Base-by-base conservation (phyloP, 2,888 invertebrate genomes). In the Diarsia brunnea region DNA sequence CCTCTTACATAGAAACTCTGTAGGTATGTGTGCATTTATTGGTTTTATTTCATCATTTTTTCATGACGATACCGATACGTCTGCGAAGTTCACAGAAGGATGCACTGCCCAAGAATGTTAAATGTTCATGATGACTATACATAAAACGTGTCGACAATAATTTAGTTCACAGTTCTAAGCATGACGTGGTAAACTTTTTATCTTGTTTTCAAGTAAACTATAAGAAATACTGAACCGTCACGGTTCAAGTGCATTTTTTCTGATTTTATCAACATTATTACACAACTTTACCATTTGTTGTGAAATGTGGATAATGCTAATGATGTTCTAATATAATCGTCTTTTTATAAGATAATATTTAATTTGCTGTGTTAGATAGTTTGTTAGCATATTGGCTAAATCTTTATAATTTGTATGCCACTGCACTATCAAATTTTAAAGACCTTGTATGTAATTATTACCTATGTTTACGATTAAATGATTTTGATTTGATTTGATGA, bases 141-240 rank as follows among this genome's bases (percentile, higher is more conserved):
- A 27, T 11, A 24, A 43, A 14, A 53, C 31, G 4, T 7, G 12
- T 14, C 12, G 60, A 43, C 43, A 8, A 58, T 69, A 47, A 60
- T 27, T 24, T 3, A 49, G 47, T 60, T 43, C 21, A 4, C 55
- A 60, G 16, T 60, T 27, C 21, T 60, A 60, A 27, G 12, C 51
- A 74, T 74, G 73, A 73, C 24, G n/a, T 10, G 16, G 19, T 19
- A 60, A 4, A 14, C 12, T 51, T 63, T 31, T 63, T 45, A 73
- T 71, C 58, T 24, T 49, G 16, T 49, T 71, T 70, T 49, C 27
- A 19, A 14, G 19, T 60, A 19, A 71, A 51, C n/a, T 43, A 3
- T 5, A n/a, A n/a, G 14, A 45, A 49, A 16, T 43, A 45, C 7
- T 73, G 10, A 31, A 61, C 27, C 24, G n/a, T 72, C 51, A 74